Conservation (phyloP, 2,797 vertebrate species). For the Phataginus tetradactyla region DNA sequence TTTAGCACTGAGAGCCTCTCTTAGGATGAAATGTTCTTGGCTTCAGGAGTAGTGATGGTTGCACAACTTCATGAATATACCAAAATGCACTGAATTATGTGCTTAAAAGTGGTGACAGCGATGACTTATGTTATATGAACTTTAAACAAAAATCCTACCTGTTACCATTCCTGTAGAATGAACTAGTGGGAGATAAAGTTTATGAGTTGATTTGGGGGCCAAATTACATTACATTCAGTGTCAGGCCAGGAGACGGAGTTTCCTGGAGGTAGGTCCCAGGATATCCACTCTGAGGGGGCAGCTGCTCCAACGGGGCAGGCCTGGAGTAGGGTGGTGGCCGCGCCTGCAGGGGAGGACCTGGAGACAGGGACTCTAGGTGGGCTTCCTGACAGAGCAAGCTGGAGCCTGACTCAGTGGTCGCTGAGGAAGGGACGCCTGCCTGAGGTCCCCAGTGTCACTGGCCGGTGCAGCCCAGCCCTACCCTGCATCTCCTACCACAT, state of each 20-base stretch:
- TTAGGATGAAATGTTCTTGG: rapidly evolving
- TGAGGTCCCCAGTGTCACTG: rapidly evolving
- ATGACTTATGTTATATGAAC: background rate
- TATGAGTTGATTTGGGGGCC: background rate
- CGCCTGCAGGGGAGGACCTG: background rate
- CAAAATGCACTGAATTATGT: rapidly evolving
- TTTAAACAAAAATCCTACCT: background rate
- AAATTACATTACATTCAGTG: rapidly evolving
- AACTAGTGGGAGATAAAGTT: background rate
- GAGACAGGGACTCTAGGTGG: too few relatives aligned
- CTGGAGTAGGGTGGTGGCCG: too few relatives aligned
- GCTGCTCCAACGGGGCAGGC: too few relatives aligned
- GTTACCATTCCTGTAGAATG: background rate
- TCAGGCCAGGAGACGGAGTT: background rate
- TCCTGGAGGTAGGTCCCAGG: too few relatives aligned
- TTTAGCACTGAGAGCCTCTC: rapidly evolving
- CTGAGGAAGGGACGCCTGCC: too few relatives aligned
- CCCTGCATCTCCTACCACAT: too few relatives aligned
- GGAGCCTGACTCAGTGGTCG: rapidly evolving
- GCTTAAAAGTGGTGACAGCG: background rate
- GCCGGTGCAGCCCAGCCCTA: too few relatives aligned
- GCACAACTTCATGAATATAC: rapidly evolving
- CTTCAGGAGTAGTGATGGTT: rapidly evolving
- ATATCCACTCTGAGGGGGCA: too few relatives aligned
- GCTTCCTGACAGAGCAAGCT: background rate